These are phyloP conservation scores for Lepilemur septentrionalis DNA, from an alignment of 2,797 vertebrate species.

Conservation along the genomic window DNA sequence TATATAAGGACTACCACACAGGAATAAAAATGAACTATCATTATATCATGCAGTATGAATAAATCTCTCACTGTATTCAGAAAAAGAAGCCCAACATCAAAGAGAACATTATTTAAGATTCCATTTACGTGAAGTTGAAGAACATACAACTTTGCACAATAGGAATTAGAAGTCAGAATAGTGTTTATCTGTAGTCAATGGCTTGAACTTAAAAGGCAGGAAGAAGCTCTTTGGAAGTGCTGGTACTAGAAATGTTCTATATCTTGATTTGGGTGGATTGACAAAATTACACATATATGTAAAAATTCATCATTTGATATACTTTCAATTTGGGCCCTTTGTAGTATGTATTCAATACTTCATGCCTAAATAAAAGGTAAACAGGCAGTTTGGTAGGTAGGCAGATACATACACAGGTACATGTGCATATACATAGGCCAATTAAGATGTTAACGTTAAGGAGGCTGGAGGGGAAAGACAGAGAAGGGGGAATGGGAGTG, in stretches of 20 bases:
- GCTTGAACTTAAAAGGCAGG: neutral
- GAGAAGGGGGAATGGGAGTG: too few species aligned
- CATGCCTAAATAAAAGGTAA: neutral
- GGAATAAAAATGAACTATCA: neutral
- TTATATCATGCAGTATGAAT: neutral
- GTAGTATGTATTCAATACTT: neutral
- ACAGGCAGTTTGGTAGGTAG: neutral
- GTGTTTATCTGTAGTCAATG: neutral
- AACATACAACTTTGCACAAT: neutral
- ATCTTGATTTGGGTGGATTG: too few species aligned
- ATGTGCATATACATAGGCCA: neutral
- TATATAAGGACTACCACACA: neutral
- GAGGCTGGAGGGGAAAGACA: neutral
- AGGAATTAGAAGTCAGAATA: neutral
- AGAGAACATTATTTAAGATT: neutral
- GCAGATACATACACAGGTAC: neutral
- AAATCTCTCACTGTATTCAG: neutral
- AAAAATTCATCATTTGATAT: neutral
- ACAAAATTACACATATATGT: too few species aligned
- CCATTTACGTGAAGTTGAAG: neutral
- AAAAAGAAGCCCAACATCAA: neutral
- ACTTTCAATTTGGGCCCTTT: neutral
- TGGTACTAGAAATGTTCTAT: neutral
- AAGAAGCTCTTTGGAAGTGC: neutral
- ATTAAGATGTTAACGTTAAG: neutral